Percentiles rank a stretch among this genome's conserved stretches.
These are phyloP conservation scores for Zaprionus capensis DNA, from an alignment of 1,140 invertebrate genomes.

Conservation along the genomic window DNA sequence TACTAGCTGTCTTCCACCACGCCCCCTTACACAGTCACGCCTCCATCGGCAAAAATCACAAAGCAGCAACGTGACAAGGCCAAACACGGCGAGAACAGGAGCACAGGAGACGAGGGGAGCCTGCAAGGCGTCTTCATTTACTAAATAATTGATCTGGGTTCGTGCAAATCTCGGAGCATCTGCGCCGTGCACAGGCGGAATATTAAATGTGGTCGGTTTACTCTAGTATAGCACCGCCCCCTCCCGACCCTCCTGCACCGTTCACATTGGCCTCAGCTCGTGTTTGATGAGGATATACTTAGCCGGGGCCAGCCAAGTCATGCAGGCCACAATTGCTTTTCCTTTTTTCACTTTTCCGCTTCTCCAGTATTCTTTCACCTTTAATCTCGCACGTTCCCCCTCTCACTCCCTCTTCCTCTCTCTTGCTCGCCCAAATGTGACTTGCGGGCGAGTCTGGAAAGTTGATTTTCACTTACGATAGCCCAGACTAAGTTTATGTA, in stretches of 20 bases:
- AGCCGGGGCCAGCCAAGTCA: slow-evolving; percentile 28
- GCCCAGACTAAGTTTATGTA: neutral
- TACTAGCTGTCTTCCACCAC: neutral
- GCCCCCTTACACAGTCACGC: neutral
- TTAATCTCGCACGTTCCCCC: neutral
- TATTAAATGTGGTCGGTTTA: slow-evolving; percentile 51
- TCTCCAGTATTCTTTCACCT: slow-evolving; percentile 3
- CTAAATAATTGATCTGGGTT: slow-evolving; percentile 64
- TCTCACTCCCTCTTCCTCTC: neutral
- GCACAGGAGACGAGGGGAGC: neutral
- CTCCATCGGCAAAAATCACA: slow-evolving; percentile 36
- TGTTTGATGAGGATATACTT: slow-evolving; percentile 43
- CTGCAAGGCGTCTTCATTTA: slow-evolving; percentile 26
- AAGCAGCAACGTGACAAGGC: slow-evolving; percentile 38
- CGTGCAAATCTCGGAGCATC: slow-evolving; percentile 52
- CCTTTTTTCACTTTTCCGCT: slow-evolving; percentile 22
- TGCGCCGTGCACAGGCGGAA: slow-evolving; percentile 40
- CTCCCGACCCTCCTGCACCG: neutral
- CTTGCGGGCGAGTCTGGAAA: neutral
- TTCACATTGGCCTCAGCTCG: neutral
- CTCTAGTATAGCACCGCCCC: neutral
- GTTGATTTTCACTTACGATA: slow-evolving; percentile 4
- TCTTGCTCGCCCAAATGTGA: neutral
- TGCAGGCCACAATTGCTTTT: slow-evolving; percentile 41
- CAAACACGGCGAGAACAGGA: slow-evolving; percentile 3